Percentiles rank a stretch among this genome's conserved stretches.
Conservation (phyloP, 1,140 invertebrate species). For the Ruditapes philippinarum region DNA sequence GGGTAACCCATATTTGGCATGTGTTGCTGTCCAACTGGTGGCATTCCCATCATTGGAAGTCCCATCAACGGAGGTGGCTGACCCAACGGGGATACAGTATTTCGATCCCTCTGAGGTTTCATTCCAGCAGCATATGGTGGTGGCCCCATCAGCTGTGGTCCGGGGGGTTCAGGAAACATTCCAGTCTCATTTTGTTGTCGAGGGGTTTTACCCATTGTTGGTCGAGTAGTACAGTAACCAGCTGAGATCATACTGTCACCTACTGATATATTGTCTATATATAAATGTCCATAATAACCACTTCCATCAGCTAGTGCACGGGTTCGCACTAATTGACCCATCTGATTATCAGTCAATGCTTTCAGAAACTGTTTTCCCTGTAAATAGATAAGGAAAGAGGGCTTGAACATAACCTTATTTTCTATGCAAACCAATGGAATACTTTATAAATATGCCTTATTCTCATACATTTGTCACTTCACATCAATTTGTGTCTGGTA, state of each 20-base stretch:
- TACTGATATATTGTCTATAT: slow-evolving; percentile 55
- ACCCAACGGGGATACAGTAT: background rate
- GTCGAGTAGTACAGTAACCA: slow-evolving; percentile 67
- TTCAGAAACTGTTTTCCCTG: slow-evolving; percentile 70
- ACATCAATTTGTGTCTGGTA: too few relatives aligned
- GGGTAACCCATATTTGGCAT: slow-evolving; percentile 29
- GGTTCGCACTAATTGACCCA: slow-evolving; percentile 54
- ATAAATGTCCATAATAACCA: slow-evolving; percentile 72
- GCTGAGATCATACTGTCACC: slow-evolving; percentile 68
- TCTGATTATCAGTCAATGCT: slow-evolving; percentile 68
- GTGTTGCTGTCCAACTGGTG: background rate
- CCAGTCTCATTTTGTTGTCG: background rate
- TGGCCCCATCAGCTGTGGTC: background rate
- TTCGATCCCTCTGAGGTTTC: background rate
- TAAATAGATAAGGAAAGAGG: slow-evolving; percentile 2
- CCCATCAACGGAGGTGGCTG: background rate
- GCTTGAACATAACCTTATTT: too few relatives aligned
- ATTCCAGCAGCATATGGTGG: background rate
- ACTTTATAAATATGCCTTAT: too few relatives aligned
- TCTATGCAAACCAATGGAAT: too few relatives aligned
- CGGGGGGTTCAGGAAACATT: background rate
- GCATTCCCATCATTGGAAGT: background rate
- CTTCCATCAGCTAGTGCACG: slow-evolving; percentile 62
- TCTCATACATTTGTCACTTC: too few relatives aligned
- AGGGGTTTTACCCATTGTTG: slow-evolving; percentile 49